Evolutionary conservation across 2,888 invertebrate genomes (phyloP).

Genomic region (Phyllotreta cruciferae): DNA sequence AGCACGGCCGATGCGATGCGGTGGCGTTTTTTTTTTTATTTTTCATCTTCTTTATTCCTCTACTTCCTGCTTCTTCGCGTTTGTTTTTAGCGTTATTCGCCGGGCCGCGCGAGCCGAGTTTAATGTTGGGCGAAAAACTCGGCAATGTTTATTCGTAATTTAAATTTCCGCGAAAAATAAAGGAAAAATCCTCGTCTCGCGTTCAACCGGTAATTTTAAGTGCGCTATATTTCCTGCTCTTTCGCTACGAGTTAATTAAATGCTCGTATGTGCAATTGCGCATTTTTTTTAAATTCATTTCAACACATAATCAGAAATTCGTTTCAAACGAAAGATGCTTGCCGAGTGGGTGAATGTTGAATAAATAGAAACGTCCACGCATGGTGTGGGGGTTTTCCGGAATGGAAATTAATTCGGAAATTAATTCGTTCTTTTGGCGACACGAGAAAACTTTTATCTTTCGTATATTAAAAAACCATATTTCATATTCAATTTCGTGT

Average conservation of each 20-base stretch:
- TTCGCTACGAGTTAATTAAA: slow-evolving; percentile 10
- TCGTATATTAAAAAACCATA: too few relatives aligned
- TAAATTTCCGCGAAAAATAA: background rate
- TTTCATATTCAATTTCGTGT: too few relatives aligned
- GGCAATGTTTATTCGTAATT: slow-evolving; percentile 11
- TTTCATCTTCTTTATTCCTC: background rate
- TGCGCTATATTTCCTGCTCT: background rate
- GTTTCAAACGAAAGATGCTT: too few relatives aligned
- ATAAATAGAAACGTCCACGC: too few relatives aligned
- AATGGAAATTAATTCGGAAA: too few relatives aligned
- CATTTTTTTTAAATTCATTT: background rate
- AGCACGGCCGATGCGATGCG: slow-evolving; percentile 3
- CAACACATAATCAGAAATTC: too few relatives aligned
- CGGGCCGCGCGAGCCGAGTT: slow-evolving; percentile 3
- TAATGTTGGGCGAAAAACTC: slow-evolving; percentile 4
- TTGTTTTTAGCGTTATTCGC: too few relatives aligned
- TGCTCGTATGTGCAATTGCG: background rate
- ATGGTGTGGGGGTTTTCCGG: too few relatives aligned
- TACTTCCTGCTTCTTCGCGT: too few relatives aligned
- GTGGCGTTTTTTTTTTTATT: background rate
- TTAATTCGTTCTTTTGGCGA: too few relatives aligned
- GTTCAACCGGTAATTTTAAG: slow-evolving; percentile 6
- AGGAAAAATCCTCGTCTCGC: background rate
- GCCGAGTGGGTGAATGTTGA: too few relatives aligned
- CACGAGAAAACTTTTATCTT: too few relatives aligned